These are phyloP conservation scores for Fundulus diaphanus DNA, from an alignment of 2,797 vertebrate genomes.

Conservation along the genomic window DNA sequence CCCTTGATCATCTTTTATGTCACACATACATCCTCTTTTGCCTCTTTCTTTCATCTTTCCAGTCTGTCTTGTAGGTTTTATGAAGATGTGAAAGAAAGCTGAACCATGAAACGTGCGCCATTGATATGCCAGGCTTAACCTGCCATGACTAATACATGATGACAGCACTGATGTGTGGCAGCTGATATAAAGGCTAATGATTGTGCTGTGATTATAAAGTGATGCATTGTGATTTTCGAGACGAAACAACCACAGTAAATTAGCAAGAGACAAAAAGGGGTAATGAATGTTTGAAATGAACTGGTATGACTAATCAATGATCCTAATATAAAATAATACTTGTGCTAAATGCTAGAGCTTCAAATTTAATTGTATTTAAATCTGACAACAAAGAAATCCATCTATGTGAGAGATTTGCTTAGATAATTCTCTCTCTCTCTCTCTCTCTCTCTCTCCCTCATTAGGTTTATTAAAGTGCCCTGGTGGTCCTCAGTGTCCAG, in stretches of 20 bases:
- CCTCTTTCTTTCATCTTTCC: constrained; percentile 26
- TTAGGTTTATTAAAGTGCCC: constrained; percentile 91
- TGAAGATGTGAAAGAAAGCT: constrained; percentile 62
- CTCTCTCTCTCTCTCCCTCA: constrained; percentile 43
- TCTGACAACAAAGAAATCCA: constrained; percentile 18
- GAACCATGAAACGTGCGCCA: constrained; percentile 63
- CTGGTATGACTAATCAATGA: constrained; percentile 56
- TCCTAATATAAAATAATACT: constrained; percentile 31
- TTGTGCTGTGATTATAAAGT: constrained; percentile 61
- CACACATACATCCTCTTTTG: constrained; percentile 19
- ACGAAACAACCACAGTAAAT: constrained; percentile 64
- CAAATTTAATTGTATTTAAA: neutral
- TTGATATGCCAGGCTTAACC: constrained; percentile 70
- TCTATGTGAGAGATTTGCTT: constrained; percentile 22
- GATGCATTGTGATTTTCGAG: constrained; percentile 63
- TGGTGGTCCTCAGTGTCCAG: constrained; percentile 86
- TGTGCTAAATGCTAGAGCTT: constrained; percentile 17
- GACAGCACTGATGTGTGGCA: constrained; percentile 69
- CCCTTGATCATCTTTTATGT: constrained; percentile 32
- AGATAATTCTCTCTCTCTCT: neutral
- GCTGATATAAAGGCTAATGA: constrained; percentile 64
- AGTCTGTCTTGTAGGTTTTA: constrained; percentile 48
- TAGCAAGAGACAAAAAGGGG: constrained; percentile 55
- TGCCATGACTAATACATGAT: constrained; percentile 72
- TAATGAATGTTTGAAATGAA: constrained; percentile 59